Evolutionary conservation across 2,888 invertebrate genomes (phyloP).

Genomic region (Drosophila mimica): DNA sequence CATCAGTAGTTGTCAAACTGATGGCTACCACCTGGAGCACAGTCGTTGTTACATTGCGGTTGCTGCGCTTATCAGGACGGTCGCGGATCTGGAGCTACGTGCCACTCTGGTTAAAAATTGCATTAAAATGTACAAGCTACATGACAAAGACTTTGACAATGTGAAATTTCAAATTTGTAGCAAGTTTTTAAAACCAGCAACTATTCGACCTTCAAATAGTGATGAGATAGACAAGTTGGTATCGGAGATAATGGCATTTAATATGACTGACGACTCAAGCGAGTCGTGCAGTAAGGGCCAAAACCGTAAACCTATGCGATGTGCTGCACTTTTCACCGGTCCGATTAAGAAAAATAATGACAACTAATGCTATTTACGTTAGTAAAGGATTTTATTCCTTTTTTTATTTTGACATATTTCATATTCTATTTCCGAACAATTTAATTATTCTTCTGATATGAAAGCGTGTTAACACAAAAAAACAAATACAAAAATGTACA

Average conservation of each 20-base stretch:
- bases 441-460: not conserved
- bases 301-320: constrained; percentile 7
- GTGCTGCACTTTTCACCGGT: constrained; percentile 45
- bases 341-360: not conserved
- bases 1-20: constrained; percentile 69
- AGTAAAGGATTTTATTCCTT: not conserved
- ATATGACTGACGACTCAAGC: not conserved
- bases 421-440: not conserved
- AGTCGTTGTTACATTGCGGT: constrained; percentile 67
- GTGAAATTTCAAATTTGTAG: constrained; percentile 34
- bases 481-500: not conserved
- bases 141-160: constrained; percentile 53
- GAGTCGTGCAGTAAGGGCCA: not conserved
- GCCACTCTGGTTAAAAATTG: constrained; percentile 39
- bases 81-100: constrained; percentile 44
- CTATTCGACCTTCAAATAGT: not conserved
- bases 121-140: constrained; percentile 56
- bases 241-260: constrained; percentile 27
- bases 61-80: constrained; percentile 51
- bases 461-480: no score
- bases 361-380: no score
- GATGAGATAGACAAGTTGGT: constrained; percentile 34
- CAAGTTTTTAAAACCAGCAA: constrained; percentile 17
- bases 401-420: not conserved
- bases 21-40: constrained; percentile 58